These are phyloP conservation scores for Capitulum mitella DNA, from an alignment of 2,888 invertebrate species.

Conservation along the genomic window DNA sequence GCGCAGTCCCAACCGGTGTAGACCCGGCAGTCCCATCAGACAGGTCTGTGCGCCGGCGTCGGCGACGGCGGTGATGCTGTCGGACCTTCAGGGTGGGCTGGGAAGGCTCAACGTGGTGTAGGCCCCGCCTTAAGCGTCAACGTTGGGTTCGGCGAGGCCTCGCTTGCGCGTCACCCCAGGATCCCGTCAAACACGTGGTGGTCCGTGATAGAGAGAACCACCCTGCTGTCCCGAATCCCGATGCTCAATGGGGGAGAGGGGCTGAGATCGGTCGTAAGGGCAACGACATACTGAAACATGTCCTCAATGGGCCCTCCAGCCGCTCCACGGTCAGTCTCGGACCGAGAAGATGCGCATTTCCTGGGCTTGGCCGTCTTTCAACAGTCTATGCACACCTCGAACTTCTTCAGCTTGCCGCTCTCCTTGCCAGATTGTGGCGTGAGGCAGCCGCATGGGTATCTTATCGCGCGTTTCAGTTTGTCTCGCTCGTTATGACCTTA, in stretches of 20 bases:
- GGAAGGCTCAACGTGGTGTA: conserved; percentile 20
- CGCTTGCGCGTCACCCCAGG: neutral
- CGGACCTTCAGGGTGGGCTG: conserved; percentile 22
- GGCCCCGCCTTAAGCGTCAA: conserved; percentile 20
- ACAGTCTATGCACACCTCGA: conserved; percentile 24
- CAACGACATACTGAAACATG: neutral
- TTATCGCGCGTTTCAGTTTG: neutral
- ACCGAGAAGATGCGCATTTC: neutral
- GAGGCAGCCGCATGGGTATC: conserved; percentile 21
- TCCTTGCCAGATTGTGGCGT: conserved; percentile 28
- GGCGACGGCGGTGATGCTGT: conserved; percentile 23
- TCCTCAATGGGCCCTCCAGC: conserved; percentile 1
- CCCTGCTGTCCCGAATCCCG: neutral
- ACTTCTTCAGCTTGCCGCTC: conserved; percentile 27
- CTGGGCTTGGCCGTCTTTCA: conserved; percentile 23
- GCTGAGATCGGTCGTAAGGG: neutral
- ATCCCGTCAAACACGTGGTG: neutral
- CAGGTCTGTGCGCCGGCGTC: conserved; percentile 28
- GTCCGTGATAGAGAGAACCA: neutral
- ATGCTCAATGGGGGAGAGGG: neutral
- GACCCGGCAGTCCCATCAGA: conserved; percentile 26
- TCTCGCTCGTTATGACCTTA: too few relatives aligned
- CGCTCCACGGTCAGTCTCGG: neutral
- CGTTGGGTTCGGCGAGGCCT: conserved; percentile 25
- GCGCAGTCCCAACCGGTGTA: conserved; percentile 14